Percentiles rank a stretch among this genome's conserved stretches.
Conservation (phyloP, 2,888 invertebrate genomes). For the Sarcophaga rosellei region DNA sequence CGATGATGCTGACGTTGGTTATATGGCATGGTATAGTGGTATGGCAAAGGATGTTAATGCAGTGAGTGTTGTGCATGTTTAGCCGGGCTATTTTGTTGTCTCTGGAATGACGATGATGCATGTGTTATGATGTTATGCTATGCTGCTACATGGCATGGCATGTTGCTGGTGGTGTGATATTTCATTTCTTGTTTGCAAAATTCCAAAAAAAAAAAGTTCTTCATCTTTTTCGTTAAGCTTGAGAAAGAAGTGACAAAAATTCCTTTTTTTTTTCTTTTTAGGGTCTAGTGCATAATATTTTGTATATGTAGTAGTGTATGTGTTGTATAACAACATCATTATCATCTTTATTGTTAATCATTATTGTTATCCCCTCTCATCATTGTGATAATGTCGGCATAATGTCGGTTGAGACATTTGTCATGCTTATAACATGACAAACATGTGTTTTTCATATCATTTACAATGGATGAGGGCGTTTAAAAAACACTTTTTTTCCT, state of each 20-base stretch:
- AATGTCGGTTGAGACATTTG: slow-evolving; percentile 67
- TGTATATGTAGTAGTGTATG: too few species aligned
- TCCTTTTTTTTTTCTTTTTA: slow-evolving; percentile 8
- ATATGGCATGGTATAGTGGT: too few species aligned
- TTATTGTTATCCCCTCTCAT: slow-evolving; percentile 36
- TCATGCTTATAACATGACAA: slow-evolving; percentile 61
- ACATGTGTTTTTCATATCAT: slow-evolving; percentile 52
- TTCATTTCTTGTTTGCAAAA: slow-evolving; percentile 11
- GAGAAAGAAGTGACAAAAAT: slow-evolving; percentile 64
- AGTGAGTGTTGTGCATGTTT: not conserved
- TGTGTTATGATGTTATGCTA: too few species aligned
- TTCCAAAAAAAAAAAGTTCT: slow-evolving; percentile 19
- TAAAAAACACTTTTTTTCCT: slow-evolving; percentile 22
- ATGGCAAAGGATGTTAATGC: too few species aligned
- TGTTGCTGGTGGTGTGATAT: not conserved
- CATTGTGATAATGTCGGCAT: slow-evolving; percentile 42
- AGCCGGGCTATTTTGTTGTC: not conserved
- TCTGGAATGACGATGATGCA: not conserved
- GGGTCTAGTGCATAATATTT: slow-evolving; percentile 1
- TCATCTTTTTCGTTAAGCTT: slow-evolving; percentile 36
- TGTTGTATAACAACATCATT: slow-evolving; percentile 4
- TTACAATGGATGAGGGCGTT: slow-evolving; percentile 58
- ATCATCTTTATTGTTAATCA: slow-evolving; percentile 39
- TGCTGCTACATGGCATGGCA: slow-evolving; percentile 5
- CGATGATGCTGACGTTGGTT: not conserved